phyloP scores from a whole-genome alignment of 2,888 invertebrate species.

The Sepiola atlantica region DNA sequence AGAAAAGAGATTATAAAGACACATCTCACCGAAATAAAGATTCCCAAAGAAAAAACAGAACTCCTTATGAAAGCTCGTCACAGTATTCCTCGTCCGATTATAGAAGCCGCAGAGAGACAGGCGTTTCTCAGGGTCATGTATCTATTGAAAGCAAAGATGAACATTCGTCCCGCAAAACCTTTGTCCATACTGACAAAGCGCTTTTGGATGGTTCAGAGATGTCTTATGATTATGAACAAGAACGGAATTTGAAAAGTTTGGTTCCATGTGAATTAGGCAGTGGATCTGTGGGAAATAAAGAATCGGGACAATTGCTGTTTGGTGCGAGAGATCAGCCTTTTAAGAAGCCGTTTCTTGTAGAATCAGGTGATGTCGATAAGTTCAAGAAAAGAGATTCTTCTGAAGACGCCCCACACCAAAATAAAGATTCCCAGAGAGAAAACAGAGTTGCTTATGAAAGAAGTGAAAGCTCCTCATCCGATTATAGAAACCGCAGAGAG shows the following conservation, averaged over 20 bases:
- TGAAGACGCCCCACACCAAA: background rate
- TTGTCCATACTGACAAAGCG: constrained; percentile 79
- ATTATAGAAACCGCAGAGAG: background rate
- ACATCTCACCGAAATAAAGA: background rate
- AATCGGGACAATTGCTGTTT: constrained; percentile 90
- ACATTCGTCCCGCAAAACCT: constrained; percentile 80
- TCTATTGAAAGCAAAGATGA: too few relatives aligned
- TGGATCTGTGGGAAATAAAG: constrained; percentile 89
- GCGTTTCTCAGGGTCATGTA: too few relatives aligned
- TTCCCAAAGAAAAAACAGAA: background rate
- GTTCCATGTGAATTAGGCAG: constrained; percentile 89
- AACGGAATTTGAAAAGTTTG: constrained; percentile 83
- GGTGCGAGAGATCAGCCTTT: constrained; percentile 88
- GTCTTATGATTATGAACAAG: constrained; percentile 86
- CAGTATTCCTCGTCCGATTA: background rate
- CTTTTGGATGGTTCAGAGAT: constrained; percentile 82
- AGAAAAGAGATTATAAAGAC: constrained; percentile 4
- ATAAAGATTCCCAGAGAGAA: constrained; percentile 1
- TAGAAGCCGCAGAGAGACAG: background rate
- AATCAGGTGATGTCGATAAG: constrained; percentile 36
- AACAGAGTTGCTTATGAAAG: background rate
- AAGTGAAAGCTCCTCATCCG: background rate
- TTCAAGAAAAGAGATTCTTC: constrained; percentile 1
- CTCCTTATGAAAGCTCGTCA: background rate
- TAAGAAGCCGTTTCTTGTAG: constrained; percentile 72